Evolutionary conservation across 2,113 vertebrate genomes (phyloP).

Genomic region (Neopipo cinnamomea): DNA sequence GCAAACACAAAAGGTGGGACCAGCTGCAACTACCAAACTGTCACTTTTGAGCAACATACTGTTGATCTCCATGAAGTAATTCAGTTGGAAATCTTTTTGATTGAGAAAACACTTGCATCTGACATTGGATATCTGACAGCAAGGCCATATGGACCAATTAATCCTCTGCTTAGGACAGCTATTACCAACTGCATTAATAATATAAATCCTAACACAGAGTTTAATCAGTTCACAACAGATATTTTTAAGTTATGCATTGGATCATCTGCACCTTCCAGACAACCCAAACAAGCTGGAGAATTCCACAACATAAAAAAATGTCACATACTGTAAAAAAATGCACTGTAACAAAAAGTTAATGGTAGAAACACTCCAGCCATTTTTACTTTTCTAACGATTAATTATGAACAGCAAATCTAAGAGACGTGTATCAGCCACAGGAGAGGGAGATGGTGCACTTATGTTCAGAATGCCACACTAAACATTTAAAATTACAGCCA

Average conservation of each 20-base stretch:
- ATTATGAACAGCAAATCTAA: neutral
- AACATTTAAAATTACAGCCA: neutral
- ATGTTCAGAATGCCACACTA: neutral
- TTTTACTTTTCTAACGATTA: neutral
- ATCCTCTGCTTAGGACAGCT: neutral
- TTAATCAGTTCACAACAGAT: neutral
- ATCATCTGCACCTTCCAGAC: neutral
- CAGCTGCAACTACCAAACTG: neutral
- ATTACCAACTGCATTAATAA: neutral
- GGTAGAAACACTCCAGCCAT: neutral
- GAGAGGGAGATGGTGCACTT: neutral
- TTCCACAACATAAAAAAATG: neutral
- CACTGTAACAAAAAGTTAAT: neutral
- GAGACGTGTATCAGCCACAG: neutral
- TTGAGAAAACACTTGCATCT: neutral
- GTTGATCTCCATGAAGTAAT: neutral
- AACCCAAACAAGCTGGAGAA: neutral
- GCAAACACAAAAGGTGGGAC: neutral
- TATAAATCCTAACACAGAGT: neutral
- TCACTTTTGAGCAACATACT: neutral
- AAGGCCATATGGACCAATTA: neutral
- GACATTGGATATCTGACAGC: neutral
- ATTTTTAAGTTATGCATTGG: neutral
- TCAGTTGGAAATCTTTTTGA: neutral
- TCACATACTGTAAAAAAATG: neutral